Base-by-base conservation (phyloP, 2,113 vertebrate genomes). In the Micromys minutus region DNA sequence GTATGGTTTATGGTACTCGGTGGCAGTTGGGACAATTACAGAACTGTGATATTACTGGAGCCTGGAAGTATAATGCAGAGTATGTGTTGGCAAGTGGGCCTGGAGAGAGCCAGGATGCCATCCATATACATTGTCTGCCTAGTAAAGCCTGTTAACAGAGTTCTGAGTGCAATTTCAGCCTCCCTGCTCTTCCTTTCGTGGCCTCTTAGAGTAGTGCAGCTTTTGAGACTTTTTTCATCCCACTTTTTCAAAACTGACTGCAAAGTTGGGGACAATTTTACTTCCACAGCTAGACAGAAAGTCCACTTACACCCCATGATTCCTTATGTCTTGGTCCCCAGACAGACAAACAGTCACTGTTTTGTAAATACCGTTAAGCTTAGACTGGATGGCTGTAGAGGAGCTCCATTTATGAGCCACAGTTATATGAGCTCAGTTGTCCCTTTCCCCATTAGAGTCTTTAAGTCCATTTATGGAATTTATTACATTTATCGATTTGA, bases 271-370 rank as follows among this genome's bases (percentile, higher is more conserved):
- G 36, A 63, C 21, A 69, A 31, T 85, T 92, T 90, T 87, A 59
- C 31, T 94, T 93, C 29, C 45, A 87, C 89, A 95, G 72, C n/a
- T 94, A 81, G 50, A 50, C 75, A 34, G 39, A 76, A 76, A 87
- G 55, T 76, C 45, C 65, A 84, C 31, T 22, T 87, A 31, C 26
- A 8, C 55, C 85, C 36, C 19, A n/a, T 77, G 39, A 15, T 69
- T 93, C 69, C 12, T 72, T 17, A 57, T 76, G 45, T 36, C 29
- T 92, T 36, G 50, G 26, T 92, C 47, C 55, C 75, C 22, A 76
- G 34, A 71, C 69, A 71, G 67, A 71, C 21, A 36, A 71, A 7
- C 5, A 71, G 2, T n/a, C 69, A 71, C 36, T 88, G 31, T 89
- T 93, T 22, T 83, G 36, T 80, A 42, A 94, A 92, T 84, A 69